A percentile compares a stretch with the other conserved stretches of the same genome.
Evolutionary conservation across 2,797 vertebrate species (phyloP).

Genomic region (Melanotaenia nigrans): DNA sequence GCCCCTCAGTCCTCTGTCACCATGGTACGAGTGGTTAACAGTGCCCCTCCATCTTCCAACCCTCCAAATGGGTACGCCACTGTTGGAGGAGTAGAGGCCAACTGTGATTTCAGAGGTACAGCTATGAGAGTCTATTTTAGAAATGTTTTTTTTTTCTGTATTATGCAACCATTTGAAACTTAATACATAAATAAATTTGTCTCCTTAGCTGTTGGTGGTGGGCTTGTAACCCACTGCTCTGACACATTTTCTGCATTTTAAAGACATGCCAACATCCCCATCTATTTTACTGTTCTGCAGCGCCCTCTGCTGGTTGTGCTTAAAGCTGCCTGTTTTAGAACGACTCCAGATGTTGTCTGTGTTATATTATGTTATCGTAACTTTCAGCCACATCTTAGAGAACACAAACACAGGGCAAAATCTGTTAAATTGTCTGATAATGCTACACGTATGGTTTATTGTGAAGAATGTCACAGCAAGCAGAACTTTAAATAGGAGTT

Average conservation of each 20-base stretch:
- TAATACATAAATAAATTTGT: neutral
- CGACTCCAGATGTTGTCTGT: neutral
- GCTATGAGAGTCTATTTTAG: neutral
- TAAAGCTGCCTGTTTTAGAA: neutral
- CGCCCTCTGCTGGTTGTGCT: constrained; percentile 5
- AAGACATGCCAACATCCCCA: neutral
- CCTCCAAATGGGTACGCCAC: constrained; percentile 92
- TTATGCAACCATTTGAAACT: constrained; percentile 13
- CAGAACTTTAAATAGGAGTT: neutral
- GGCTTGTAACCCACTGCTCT: neutral
- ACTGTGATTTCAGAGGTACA: constrained; percentile 83
- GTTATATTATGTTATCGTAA: neutral
- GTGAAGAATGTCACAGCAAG: neutral
- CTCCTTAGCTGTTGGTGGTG: neutral
- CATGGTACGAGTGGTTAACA: constrained; percentile 94
- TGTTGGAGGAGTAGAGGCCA: constrained; percentile 79
- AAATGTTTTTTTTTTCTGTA: neutral
- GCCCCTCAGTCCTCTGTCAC: constrained; percentile 89
- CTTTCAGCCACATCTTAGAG: no score
- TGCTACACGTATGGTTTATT: neutral
- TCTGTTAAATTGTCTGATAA: neutral
- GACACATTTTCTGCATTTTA: neutral
- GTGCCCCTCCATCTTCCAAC: constrained; percentile 76
- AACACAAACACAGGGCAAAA: no score
- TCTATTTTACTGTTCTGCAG: neutral